Evolutionary conservation across 2,113 vertebrate species (phyloP), one percentile per base, ranked within the genome.

Genomic region (Sander lucioperca): DNA sequence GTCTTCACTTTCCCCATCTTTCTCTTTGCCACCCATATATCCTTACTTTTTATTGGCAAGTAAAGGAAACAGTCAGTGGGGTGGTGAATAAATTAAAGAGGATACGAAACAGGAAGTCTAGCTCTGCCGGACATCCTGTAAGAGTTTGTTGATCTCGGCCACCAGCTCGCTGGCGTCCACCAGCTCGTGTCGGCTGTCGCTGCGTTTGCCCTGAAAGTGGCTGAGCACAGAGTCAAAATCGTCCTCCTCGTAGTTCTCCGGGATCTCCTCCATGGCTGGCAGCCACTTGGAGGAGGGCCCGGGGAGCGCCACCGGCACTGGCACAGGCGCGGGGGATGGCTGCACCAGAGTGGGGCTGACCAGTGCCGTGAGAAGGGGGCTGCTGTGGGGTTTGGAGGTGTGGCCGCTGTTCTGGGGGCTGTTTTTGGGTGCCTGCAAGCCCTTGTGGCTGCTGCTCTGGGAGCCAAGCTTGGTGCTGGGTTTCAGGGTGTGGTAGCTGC

Each of bases 261-360:
- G 98, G 88, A 99, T 99, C 91, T 99, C 98, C 93, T 99, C 98
- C 98, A 99, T 99, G 86, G 98, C 98, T 0, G 98, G 98, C 77
- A 99, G 94, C 98, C 98, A 99, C 27, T 99, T 99, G 6, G 96
- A 96, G 2, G 97, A 95, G 3, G 97, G 96, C 8, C 88, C 91
- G 0, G 89, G 82, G 62, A 91, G 71, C 0, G 81, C 70, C 2
- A 80, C 87, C 0, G 88, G 45, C 15, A 87, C 74, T 0, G 79
- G 67, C 50, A 80, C 77, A 0, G 79, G 69, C 12, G 63, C 77
- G 0, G 61, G 54, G 7, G 88, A 66, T 1, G 90, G 74, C 73
- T 93, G 92, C 74, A 79, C 87, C n/a, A 91, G 45, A 1, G 91
- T 89, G 33, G 94, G 94, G 71, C 87, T 91, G 74, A 93, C 91